These are phyloP conservation scores for Chaenocephalus aceratus DNA, from an alignment of 2,113 vertebrate genomes.

Conservation along the genomic window DNA sequence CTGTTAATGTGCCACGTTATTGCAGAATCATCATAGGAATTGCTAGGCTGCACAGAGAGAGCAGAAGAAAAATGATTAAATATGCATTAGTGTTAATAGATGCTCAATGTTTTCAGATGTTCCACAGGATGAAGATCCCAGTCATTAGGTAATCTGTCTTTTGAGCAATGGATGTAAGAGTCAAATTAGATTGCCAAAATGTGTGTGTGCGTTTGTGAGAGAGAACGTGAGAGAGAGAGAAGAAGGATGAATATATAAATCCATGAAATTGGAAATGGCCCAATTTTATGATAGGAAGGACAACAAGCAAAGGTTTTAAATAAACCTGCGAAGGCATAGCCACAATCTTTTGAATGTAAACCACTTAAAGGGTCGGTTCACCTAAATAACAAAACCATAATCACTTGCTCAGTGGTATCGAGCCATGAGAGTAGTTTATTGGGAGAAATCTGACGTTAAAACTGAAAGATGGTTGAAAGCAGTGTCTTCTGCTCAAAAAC, in stretches of 20 bases:
- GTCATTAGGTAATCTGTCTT: constrained; percentile 33
- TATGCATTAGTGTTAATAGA: constrained; percentile 41
- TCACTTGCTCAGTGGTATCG: not conserved
- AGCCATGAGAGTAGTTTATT: not conserved
- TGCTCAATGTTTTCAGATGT: constrained; percentile 35
- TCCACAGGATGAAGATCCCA: constrained; percentile 15
- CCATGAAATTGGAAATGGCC: constrained; percentile 4
- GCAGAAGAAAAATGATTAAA: constrained; percentile 30
- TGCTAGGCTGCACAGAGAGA: constrained; percentile 14
- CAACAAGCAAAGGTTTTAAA: constrained; percentile 21
- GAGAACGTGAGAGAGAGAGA: too few relatives aligned
- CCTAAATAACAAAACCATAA: constrained; percentile 14
- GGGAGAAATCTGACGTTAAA: not conserved
- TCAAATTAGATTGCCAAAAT: constrained; percentile 18
- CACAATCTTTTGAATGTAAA: not conserved
- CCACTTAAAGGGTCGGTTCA: constrained; percentile 14
- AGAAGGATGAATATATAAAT: constrained; percentile 12
- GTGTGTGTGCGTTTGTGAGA: too few relatives aligned
- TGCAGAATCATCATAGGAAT: constrained; percentile 22
- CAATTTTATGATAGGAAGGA: not conserved
- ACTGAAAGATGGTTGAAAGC: too few relatives aligned
- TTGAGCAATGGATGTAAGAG: constrained; percentile 30
- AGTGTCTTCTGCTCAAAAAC: not conserved
- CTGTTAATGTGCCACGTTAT: constrained; percentile 24
- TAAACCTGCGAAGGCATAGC: constrained; percentile 3